Percentiles rank a stretch among this genome's conserved stretches.
These are phyloP conservation scores for Knipowitschia caucasica DNA, from an alignment of 2,797 vertebrate species.

Conservation along the genomic window DNA sequence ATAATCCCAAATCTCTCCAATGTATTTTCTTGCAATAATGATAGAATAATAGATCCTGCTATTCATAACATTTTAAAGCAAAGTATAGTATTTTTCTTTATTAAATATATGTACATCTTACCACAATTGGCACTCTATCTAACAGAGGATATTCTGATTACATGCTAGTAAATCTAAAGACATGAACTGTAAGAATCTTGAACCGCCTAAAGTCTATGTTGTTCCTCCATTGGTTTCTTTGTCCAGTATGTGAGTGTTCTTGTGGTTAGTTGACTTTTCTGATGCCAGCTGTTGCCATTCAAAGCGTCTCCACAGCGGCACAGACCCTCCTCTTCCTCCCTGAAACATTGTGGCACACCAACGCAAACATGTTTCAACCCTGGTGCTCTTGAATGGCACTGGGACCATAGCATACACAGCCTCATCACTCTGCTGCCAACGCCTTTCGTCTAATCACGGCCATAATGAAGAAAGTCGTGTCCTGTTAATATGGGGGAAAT, in stretches of 20 bases:
- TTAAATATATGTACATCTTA: no score
- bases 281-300: conserved; percentile 81
- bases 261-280: conserved; percentile 79
- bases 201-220: conserved; percentile 73
- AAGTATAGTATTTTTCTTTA: conserved; percentile 10
- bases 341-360: conserved; percentile 80
- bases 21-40: conserved; percentile 20
- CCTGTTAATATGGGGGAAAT: neutral
- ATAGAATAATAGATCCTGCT: conserved; percentile 92
- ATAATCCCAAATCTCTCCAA: conserved; percentile 19
- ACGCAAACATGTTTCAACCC: conserved; percentile 78
- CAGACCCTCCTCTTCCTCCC: conserved; percentile 59
- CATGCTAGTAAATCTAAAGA: conserved; percentile 22
- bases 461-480: neutral
- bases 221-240: conserved; percentile 80
- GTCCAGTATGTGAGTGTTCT: conserved; percentile 80
- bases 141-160: neutral
- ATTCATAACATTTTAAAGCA: conserved; percentile 75
- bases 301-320: conserved; percentile 74
- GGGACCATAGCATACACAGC: conserved; percentile 68
- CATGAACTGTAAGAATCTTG: conserved; percentile 60
- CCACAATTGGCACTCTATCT: conserved; percentile 33
- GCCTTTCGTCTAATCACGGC: neutral
- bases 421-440: conserved; percentile 72
- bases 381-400: conserved; percentile 80